Evolutionary conservation across 2,888 invertebrate species (phyloP).

Genomic region (Neoaliturus tenellus): DNA sequence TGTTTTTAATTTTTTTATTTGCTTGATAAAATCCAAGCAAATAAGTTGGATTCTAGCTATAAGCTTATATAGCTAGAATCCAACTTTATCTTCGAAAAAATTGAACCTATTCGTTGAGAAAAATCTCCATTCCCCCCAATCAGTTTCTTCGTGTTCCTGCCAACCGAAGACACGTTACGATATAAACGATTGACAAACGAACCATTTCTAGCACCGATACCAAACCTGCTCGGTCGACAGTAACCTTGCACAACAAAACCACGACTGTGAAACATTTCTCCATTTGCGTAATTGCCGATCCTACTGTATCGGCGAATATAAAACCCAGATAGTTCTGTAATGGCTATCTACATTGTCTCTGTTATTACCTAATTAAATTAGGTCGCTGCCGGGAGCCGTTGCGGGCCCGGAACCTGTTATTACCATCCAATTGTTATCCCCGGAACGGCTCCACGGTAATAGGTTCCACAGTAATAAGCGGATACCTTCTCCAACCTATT

Average conservation of each 20-base stretch:
- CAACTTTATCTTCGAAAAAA: too few species aligned
- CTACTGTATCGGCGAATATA: background rate
- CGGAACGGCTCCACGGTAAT: background rate
- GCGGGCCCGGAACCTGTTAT: constrained; percentile 7
- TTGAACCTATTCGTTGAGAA: too few species aligned
- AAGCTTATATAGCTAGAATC: too few species aligned
- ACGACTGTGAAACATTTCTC: constrained; percentile 7
- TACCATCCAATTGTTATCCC: constrained; percentile 27
- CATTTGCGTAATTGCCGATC: background rate
- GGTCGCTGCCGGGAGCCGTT: constrained; percentile 38
- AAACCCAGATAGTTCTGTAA: background rate
- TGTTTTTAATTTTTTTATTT: too few species aligned
- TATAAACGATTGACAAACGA: too few species aligned
- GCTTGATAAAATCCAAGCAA: too few species aligned
- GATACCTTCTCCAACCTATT: constrained; percentile 20
- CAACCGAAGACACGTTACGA: too few species aligned
- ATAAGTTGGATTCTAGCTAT: too few species aligned
- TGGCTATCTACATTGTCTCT: constrained; percentile 41
- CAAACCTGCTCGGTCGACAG: too few species aligned
- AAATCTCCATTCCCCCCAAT: too few species aligned
- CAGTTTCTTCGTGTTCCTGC: too few species aligned
- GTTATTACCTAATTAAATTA: constrained; percentile 51
- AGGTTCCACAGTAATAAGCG: constrained; percentile 44
- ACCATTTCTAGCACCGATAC: too few species aligned
- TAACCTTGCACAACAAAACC: background rate